Conservation (phyloP, 2,113 vertebrate genomes). For the Catharus fuscescens region DNA sequence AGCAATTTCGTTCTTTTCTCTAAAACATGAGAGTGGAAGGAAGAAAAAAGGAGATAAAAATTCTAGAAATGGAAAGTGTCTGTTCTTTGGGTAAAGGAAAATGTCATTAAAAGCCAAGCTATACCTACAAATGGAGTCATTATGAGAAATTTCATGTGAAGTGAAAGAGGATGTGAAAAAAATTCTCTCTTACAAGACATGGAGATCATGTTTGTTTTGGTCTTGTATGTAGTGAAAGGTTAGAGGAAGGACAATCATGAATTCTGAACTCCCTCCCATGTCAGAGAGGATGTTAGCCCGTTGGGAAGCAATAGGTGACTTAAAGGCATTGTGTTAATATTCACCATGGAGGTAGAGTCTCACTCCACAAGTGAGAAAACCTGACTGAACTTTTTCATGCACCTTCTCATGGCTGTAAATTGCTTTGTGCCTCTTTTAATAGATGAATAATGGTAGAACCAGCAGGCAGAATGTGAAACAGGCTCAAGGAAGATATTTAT, state of each 20-base stretch:
- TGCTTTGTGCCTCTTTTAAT: background rate
- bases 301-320: background rate
- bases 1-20: background rate
- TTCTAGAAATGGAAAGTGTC: conserved; percentile 57
- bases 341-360: background rate
- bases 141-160: conserved; percentile 70
- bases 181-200: conserved; percentile 45
- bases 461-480: background rate
- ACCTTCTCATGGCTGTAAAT: background rate
- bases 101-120: conserved; percentile 21
- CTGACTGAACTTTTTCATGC: background rate
- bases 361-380: background rate
- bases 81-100: conserved; percentile 24
- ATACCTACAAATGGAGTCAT: conserved; percentile 58
- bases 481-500: background rate
- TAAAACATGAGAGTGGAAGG: background rate
- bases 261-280: conserved; percentile 21
- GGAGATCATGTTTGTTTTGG: conserved; percentile 61
- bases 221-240: conserved; percentile 66
- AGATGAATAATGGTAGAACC: background rate
- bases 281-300: background rate
- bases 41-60: conserved; percentile 5
- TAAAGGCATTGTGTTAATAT: background rate
- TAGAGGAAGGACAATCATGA: conserved; percentile 61
- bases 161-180: conserved; percentile 76